These are phyloP conservation scores for Gastrophryne carolinensis DNA, from an alignment of 2,797 vertebrate species.

Conservation along the genomic window DNA sequence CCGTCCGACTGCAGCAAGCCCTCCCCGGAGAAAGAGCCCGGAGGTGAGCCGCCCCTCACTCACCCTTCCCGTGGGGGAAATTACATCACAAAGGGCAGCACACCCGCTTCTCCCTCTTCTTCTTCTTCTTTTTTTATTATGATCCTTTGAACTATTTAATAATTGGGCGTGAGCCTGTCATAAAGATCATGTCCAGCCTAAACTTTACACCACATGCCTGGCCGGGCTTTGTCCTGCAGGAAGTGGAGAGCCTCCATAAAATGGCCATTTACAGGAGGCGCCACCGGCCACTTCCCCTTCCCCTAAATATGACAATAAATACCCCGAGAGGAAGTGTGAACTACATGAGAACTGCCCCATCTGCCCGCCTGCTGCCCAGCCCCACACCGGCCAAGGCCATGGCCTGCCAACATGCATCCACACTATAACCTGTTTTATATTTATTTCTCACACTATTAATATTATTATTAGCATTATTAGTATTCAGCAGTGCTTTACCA, in stretches of 20 bases:
- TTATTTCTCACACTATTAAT: too few species aligned
- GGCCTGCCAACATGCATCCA: too few species aligned
- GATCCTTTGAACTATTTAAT: conserved; percentile 75
- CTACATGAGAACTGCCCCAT: background rate
- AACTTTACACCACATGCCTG: conserved; percentile 60
- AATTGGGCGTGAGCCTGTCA: conserved; percentile 71
- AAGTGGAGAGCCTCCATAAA: conserved; percentile 44
- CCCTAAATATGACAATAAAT: conserved; percentile 35
- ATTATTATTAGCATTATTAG: too few species aligned
- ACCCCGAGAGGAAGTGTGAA: conserved; percentile 1
- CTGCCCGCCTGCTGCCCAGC: background rate
- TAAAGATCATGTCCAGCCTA: conserved; percentile 70
- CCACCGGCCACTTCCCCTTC: conserved; percentile 12
- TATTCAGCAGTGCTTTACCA: too few species aligned
- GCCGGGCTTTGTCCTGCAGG: conserved; percentile 40
- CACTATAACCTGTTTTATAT: too few species aligned
- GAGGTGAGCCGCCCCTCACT: conserved; percentile 81
- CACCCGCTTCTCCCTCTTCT: conserved; percentile 60
- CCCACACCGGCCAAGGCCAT: background rate
- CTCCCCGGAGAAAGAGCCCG: conserved; percentile 81
- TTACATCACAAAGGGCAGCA: conserved; percentile 50
- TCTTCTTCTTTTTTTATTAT: conserved; percentile 53
- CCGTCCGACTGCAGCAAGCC: conserved; percentile 81
- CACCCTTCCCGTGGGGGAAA: conserved; percentile 46
- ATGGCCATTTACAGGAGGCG: conserved; percentile 46